These are phyloP conservation scores for Copsychus sechellarum DNA, from an alignment of 2,113 vertebrate genomes.

Conservation along the genomic window DNA sequence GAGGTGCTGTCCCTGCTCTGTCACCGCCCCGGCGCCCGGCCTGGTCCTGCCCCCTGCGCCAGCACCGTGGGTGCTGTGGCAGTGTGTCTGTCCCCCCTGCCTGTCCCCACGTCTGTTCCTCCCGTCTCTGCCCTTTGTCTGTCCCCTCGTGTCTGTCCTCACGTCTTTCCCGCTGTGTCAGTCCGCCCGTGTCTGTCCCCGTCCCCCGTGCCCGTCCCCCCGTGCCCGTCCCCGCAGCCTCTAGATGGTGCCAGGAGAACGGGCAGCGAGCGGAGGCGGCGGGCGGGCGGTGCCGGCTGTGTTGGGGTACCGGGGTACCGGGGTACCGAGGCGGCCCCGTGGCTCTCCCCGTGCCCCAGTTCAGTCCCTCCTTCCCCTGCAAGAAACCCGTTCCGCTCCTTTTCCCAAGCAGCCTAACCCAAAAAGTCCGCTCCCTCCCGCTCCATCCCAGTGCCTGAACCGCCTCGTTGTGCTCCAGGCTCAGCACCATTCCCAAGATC, in stretches of 20 bases:
- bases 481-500: fast-evolving
- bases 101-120: neutral
- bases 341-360: neutral
- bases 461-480: neutral
- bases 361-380: neutral
- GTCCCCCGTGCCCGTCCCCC: neutral
- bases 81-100: neutral
- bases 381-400: neutral
- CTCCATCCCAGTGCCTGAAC: neutral
- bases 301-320: neutral
- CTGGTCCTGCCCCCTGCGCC: neutral
- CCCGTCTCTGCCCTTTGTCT: too few relatives aligned
- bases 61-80: neutral
- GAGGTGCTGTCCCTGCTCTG: neutral
- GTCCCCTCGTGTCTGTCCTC: neutral
- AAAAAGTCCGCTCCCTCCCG: fast-evolving
- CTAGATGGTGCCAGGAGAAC: slow-evolving; percentile 64
- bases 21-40: fast-evolving
- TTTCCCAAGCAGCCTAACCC: neutral
- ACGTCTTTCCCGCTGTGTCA: neutral
- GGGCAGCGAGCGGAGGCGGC: neutral
- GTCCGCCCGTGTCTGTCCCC: neutral
- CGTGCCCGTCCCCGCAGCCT: slow-evolving; percentile 1
- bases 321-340: fast-evolving
- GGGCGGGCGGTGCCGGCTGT: neutral